Base-by-base conservation (phyloP, 2,888 invertebrate genomes). In the Asteroscopus sphinx region DNA sequence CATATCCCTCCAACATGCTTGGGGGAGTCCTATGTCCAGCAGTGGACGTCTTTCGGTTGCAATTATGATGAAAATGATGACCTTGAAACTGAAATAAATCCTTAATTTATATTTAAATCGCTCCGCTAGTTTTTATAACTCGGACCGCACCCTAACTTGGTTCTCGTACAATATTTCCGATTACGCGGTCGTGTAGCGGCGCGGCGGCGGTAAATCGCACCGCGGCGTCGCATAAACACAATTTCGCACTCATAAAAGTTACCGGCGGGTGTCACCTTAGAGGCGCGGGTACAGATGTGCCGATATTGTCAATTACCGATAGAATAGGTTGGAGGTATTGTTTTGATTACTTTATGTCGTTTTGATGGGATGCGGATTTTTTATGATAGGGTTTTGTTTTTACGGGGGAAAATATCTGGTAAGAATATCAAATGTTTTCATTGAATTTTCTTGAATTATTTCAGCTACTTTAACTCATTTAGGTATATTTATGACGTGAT, bases 191-290 rank as follows among this genome's bases (percentile, higher is more conserved):
- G 63, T 30, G 21, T 52, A 53, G 46, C 60, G 73, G 36, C 57
- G 49, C 60, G 59, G 59, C 39, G 60, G 59, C 85, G 86, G 86
- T 88, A 91, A 92, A 91, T 91, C 91, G 89, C 88, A 83, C 88
- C 86, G 83, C 80, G 80, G 77, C 77, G 80, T 79, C 81, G 81
- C 88, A 90, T 93, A 93, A 94, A 94, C 90, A 93, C 93, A 93
- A 94, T 94, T 92, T 90, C 83, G 83, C 82, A 85, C 90, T 92
- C 93, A 93, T 94, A 94, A 93, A 93, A 93, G 93, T 93, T 93
- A 93, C 87, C 91, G 90, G 68, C 79, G 73, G 79, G 68, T 75
- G 84, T 80, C 83, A 74, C 76, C 80, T 77, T 77, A 73, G 62
- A 60, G 63, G 33, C 42, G 40, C 45, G 45, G 26, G 46, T 52